Evolutionary conservation across 2,888 invertebrate species (phyloP).

Genomic region (Sinodicranocentrus sp.): DNA sequence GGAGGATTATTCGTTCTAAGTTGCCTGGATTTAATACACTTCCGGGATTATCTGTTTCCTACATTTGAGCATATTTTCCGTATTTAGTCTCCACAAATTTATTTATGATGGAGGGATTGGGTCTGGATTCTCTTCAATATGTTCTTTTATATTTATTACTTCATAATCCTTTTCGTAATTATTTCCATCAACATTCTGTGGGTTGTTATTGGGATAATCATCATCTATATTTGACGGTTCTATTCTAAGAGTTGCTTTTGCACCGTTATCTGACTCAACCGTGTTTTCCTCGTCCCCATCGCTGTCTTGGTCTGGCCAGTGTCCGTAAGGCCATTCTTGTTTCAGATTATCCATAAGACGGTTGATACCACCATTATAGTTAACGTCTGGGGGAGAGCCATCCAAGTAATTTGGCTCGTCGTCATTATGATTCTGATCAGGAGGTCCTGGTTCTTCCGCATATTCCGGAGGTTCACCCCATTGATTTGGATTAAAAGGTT

Average conservation of each 20-base stretch:
- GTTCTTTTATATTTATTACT: slow-evolving; percentile 39
- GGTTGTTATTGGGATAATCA: neutral
- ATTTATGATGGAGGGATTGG: no score
- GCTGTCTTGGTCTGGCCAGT: slow-evolving; percentile 43
- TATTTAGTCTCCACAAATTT: neutral
- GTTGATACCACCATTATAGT: slow-evolving; percentile 62
- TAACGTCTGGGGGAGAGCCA: slow-evolving; percentile 31
- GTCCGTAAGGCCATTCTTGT: slow-evolving; percentile 38
- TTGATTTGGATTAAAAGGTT: neutral
- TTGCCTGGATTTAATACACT: slow-evolving; percentile 44
- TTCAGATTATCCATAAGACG: slow-evolving; percentile 49
- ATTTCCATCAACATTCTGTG: neutral
- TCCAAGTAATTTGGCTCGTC: slow-evolving; percentile 15
- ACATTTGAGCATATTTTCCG: neutral
- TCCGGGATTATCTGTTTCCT: neutral
- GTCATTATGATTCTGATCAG: neutral
- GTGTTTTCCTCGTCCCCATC: neutral
- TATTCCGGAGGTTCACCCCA: neutral
- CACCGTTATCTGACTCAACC: neutral
- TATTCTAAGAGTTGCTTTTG: neutral
- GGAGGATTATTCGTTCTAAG: slow-evolving; percentile 50
- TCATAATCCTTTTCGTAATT: slow-evolving; percentile 1
- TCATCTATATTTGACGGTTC: no score
- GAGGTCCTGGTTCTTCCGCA: neutral
- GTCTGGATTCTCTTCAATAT: no score